These are phyloP conservation scores for Microcebus tavaratra DNA, from an alignment of 2,113 vertebrate genomes.

Conservation along the genomic window DNA sequence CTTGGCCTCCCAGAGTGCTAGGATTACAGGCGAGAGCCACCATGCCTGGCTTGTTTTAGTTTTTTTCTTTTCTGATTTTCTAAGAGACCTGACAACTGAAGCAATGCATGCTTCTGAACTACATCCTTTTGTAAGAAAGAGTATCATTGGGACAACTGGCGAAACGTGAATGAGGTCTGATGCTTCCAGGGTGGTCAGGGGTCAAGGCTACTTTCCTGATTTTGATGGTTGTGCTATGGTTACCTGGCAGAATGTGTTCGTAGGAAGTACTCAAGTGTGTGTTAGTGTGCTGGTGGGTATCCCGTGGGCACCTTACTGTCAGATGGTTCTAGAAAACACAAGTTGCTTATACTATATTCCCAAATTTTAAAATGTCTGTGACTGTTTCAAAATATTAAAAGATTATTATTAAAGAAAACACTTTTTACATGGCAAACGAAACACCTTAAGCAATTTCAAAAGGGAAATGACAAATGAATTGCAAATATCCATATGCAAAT, in stretches of 20 bases:
- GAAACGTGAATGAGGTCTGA: background rate
- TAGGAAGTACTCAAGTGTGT: background rate
- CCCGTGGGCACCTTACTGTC: background rate
- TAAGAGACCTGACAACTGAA: background rate
- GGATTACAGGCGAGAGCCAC: too few species aligned
- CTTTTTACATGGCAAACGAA: background rate
- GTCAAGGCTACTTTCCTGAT: background rate
- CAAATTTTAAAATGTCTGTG: background rate
- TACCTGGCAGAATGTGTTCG: background rate
- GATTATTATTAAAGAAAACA: background rate
- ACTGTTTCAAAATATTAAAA: background rate
- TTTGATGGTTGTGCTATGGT: background rate
- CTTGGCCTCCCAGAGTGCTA: too few species aligned
- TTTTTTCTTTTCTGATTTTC: background rate
- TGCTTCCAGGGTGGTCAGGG: too few species aligned
- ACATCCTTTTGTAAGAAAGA: background rate
- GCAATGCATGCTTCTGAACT: accelerated
- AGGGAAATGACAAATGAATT: background rate
- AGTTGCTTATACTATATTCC: background rate
- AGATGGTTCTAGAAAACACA: background rate
- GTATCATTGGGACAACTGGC: accelerated
- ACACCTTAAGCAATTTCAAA: background rate
- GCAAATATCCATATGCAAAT: too few species aligned
- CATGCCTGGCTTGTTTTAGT: too few species aligned
- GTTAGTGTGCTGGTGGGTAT: background rate